These are phyloP conservation scores for Heterocephalus glaber DNA, from an alignment of 2,113 vertebrate species.

Conservation along the genomic window DNA sequence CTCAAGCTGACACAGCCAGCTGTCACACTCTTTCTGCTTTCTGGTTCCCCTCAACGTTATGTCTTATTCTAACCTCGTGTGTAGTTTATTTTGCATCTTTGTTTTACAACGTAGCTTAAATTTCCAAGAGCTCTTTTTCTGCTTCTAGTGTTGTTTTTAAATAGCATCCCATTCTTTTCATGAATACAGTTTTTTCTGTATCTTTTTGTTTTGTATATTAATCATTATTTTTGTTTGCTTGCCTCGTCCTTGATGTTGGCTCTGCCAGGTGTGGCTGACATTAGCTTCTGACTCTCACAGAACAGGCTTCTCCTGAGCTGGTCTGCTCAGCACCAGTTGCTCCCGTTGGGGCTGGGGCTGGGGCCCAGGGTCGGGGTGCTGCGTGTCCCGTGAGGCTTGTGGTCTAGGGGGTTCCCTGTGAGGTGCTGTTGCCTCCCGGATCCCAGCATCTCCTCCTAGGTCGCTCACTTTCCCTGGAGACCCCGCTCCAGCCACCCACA, in stretches of 20 bases:
- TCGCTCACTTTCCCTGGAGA: background rate
- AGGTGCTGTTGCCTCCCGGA: rapidly evolving
- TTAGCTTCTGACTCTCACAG: background rate
- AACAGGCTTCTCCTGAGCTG: background rate
- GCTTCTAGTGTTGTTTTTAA: background rate
- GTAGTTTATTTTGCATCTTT: background rate
- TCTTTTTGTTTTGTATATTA: too few species aligned
- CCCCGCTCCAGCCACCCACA: rapidly evolving
- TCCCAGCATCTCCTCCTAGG: background rate
- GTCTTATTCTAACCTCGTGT: background rate
- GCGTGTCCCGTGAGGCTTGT: background rate
- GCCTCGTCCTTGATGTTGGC: background rate
- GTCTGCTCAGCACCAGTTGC: rapidly evolving
- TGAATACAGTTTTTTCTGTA: background rate
- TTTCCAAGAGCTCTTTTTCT: background rate
- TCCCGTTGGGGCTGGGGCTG: background rate
- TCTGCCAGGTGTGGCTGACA: too few species aligned
- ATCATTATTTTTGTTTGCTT: background rate
- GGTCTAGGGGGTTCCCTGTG: rapidly evolving
- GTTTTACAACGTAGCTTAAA: too few species aligned
- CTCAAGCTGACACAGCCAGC: too few species aligned
- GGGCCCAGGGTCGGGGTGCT: background rate
- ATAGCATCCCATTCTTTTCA: background rate
- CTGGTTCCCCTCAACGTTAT: background rate
- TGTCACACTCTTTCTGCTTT: background rate